Evolutionary conservation across 2,113 vertebrate genomes (phyloP), one percentile per base, ranked within the genome.

Genomic region (Corythaixoides concolor): DNA sequence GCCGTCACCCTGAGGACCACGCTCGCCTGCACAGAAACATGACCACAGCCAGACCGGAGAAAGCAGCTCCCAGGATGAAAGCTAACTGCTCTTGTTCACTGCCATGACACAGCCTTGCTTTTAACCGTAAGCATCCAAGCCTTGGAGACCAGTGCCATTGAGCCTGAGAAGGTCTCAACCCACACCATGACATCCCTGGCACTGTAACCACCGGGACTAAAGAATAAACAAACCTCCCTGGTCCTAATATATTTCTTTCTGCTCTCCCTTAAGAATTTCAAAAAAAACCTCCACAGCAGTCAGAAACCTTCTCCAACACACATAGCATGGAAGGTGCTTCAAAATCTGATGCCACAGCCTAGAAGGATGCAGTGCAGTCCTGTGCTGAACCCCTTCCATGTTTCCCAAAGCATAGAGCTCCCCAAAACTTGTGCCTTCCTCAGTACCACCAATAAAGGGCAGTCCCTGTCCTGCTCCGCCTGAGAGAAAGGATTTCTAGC

Each of bases 1-100:
- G 43, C 17, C 1, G 0, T 35, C 43, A 20, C 60, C 49, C 30
- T 4, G 21, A n/a, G 39, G 41, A 70, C 39, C 9, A 41, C 1
- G 0, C 14, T 56, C 2, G 0, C n/a, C 63, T 41, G 41, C 39
- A 22, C 14, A 26, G 33, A 67, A 53, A 45, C 19, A 45, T n/a
- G 55, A 19, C 26, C 62, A 55, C 55, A 62, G 24, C 28, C 26
- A 69, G 32, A 32, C 11, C 1, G 1, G n/a, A 24, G 21, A 2
- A 5, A 78, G 32, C 18, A 73, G 39, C 30, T 55, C 26, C 21
- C 5, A 0, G 23, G 53, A 33, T 23, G 74, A 68, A 67, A 79
- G 39, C 23, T 30, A 33, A 16, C 18, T 0, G 1, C 12, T 49
- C 53, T 27, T 35, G 15, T 56, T 68, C 47, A 13, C 24, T 87